A percentile compares a stretch with the other conserved stretches of the same genome.
Conservation (phyloP, 2,113 vertebrate species). For the Trogon surrucura region DNA sequence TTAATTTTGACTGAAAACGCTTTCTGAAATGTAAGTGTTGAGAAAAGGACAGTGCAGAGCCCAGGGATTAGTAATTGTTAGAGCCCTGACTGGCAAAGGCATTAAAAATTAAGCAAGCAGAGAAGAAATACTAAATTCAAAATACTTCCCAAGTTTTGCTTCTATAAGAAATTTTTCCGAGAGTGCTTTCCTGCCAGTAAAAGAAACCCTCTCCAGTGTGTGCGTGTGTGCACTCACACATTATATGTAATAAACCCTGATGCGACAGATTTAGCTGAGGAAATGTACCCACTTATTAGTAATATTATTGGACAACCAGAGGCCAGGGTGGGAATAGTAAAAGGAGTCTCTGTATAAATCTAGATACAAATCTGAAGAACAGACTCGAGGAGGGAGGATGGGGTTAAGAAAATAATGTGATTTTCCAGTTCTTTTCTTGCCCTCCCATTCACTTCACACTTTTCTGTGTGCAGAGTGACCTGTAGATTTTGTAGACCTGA, state of each 20-base stretch:
- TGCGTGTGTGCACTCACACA: accelerated
- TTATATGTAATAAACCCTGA: not conserved
- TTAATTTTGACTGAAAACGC: not conserved
- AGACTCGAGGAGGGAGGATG: not conserved
- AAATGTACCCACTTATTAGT: not conserved
- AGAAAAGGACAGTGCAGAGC: not conserved
- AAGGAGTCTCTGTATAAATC: not conserved
- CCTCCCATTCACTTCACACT: not conserved
- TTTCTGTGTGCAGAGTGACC: not conserved
- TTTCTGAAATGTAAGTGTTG: not conserved
- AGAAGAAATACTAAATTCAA: not conserved
- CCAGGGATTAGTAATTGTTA: not conserved
- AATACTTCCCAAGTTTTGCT: not conserved
- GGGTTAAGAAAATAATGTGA: not conserved
- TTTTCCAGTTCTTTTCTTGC: not conserved
- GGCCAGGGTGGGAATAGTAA: not conserved
- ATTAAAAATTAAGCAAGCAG: not conserved
- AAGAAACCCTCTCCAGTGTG: not conserved
- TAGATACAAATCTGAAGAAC: not conserved
- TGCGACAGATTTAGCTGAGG: not conserved
- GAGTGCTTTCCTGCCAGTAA: not conserved
- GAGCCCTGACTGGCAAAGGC: not conserved
- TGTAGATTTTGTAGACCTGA: not conserved
- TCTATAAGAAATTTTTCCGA: not conserved
- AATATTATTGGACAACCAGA: not conserved